phyloP scores from a whole-genome alignment of 1,140 invertebrate genomes.

The Listronotus bonariensis region DNA sequence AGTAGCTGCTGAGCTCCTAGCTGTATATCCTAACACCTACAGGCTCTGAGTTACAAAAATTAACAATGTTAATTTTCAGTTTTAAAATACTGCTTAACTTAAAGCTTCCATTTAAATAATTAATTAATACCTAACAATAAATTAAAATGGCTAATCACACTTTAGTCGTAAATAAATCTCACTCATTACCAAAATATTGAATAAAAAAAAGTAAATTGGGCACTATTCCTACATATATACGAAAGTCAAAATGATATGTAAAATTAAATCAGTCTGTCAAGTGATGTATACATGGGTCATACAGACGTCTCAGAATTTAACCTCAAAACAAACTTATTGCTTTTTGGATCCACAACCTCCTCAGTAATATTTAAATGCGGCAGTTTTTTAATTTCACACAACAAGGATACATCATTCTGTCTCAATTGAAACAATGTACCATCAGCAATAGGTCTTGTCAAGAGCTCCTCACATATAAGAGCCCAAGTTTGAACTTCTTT shows the following conservation, averaged over 20 bases:
- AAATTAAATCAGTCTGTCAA: slow-evolving; percentile 53
- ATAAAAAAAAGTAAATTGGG: too few species aligned
- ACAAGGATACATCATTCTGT: slow-evolving; percentile 90
- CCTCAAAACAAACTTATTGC: slow-evolving; percentile 92
- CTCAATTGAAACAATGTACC: slow-evolving; percentile 88
- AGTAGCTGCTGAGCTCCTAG: too few species aligned
- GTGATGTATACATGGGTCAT: slow-evolving; percentile 63
- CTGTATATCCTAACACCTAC: too few species aligned
- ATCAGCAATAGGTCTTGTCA: slow-evolving; percentile 81
- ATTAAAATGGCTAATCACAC: too few species aligned
- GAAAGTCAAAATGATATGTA: not conserved
- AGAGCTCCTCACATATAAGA: slow-evolving; percentile 86
- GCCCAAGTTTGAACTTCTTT: slow-evolving; percentile 87
- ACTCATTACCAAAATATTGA: too few species aligned
- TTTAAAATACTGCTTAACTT: too few species aligned
- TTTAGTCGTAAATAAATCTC: too few species aligned
- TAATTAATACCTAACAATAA: too few species aligned
- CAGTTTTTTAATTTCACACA: slow-evolving; percentile 82
- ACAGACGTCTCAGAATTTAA: slow-evolving; percentile 97
- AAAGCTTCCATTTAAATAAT: too few species aligned
- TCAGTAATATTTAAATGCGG: slow-evolving; percentile 94
- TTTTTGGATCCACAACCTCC: slow-evolving; percentile 93
- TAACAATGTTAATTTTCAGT: too few species aligned
- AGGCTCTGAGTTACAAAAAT: too few species aligned
- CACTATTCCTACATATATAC: too few species aligned